Percentiles rank a stretch among this genome's conserved stretches.
phyloP scores from a whole-genome alignment of 2,888 invertebrate species.

The Catocala fraxini region DNA sequence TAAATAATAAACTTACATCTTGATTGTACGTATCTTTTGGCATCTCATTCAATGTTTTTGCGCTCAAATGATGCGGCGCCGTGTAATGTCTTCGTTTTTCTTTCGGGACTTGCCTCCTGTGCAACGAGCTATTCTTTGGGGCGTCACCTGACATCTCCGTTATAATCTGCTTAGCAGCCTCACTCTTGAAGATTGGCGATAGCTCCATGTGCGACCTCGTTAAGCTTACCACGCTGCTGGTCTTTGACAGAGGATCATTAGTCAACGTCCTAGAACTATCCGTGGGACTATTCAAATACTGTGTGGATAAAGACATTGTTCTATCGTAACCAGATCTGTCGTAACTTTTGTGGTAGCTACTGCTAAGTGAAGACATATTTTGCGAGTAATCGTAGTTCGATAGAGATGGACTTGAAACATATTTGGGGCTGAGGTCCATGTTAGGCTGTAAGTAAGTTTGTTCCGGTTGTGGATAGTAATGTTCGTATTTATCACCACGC shows the following conservation, averaged over 20 bases:
- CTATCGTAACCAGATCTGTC: constrained; percentile 75
- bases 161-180: constrained; percentile 95
- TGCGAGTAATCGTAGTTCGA: constrained; percentile 82
- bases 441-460: constrained; percentile 73
- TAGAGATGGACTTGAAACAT: constrained; percentile 80
- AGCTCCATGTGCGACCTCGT: constrained; percentile 86
- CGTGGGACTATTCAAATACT: constrained; percentile 82
- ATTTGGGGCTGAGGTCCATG: constrained; percentile 81
- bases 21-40: constrained; percentile 80
- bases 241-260: constrained; percentile 82
- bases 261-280: constrained; percentile 81
- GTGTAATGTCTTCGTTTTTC: constrained; percentile 96
- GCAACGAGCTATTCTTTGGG: constrained; percentile 87
- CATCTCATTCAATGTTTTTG: constrained; percentile 88
- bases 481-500: constrained; percentile 78
- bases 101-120: constrained; percentile 91
- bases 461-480: constrained; percentile 71
- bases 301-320: constrained; percentile 75
- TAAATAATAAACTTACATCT: constrained; percentile 73
- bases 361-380: constrained; percentile 78
- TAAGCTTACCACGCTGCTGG: constrained; percentile 80
- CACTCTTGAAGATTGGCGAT: constrained; percentile 95
- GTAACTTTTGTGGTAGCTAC: constrained; percentile 78
- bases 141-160: constrained; percentile 91
- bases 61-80: constrained; percentile 92